Conservation (phyloP, 1,140 invertebrate genomes). For the Heterodera schachtii region DNA sequence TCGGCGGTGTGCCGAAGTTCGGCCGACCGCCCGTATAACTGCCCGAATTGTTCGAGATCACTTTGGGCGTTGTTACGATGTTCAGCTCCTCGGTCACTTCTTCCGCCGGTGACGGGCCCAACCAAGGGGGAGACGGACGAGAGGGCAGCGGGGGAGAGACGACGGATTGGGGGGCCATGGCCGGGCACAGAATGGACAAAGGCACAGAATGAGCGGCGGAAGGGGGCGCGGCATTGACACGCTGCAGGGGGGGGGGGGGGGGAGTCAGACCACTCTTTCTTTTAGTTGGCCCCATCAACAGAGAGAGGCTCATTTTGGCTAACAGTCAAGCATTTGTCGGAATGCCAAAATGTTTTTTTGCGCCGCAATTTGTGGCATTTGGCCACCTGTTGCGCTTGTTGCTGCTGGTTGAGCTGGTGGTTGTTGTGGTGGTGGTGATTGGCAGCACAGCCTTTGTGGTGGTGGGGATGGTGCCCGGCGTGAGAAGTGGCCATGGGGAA, state of each 20-base stretch:
- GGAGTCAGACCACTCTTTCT: too few relatives aligned
- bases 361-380: too few relatives aligned
- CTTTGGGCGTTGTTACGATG: not conserved
- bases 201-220: not conserved
- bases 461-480: not conserved
- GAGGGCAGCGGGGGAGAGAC: not conserved
- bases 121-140: not conserved
- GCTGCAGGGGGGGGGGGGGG: too few relatives aligned
- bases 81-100: slow-evolving; percentile 1
- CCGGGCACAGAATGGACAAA: not conserved
- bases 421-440: not conserved
- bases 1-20: not conserved
- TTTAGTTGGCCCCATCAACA: too few relatives aligned
- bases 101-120: not conserved
- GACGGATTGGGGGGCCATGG: not conserved
- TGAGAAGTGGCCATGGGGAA: not conserved
- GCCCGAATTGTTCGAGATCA: not conserved
- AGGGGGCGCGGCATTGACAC: too few relatives aligned
- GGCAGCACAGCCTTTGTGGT: not conserved
- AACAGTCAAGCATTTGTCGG: too few relatives aligned
- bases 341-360: too few relatives aligned
- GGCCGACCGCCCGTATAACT: not conserved
- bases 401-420: not conserved
- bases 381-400: not conserved
- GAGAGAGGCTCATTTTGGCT: too few relatives aligned